phyloP scores from a whole-genome alignment of 1,140 invertebrate species.

The Halesus radiatus region DNA sequence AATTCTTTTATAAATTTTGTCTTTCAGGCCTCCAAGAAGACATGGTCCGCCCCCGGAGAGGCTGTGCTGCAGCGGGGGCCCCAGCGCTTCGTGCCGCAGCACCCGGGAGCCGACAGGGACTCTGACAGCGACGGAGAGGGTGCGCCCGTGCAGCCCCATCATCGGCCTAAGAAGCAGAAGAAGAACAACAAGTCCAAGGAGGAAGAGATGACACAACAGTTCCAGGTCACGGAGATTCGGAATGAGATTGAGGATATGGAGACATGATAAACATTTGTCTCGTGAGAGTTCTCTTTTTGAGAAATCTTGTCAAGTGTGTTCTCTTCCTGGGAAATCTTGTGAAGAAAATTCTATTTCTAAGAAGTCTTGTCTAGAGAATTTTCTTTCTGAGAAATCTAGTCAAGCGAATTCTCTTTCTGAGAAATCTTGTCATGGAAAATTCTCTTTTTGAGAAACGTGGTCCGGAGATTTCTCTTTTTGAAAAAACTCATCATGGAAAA shows the following conservation, averaged over 20 bases:
- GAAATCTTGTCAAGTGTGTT: too few species aligned
- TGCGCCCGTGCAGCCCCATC: conserved; percentile 18
- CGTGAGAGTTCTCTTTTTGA: not conserved
- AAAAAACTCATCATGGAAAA: too few species aligned
- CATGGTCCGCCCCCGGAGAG: conserved; percentile 64
- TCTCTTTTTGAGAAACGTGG: too few species aligned
- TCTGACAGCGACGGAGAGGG: conserved; percentile 68
- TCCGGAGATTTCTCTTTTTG: too few species aligned
- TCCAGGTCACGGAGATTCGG: conserved; percentile 58
- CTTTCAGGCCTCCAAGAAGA: conserved; percentile 52
- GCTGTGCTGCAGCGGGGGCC: conserved; percentile 58
- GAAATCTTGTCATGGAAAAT: too few species aligned
- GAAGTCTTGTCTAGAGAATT: too few species aligned
- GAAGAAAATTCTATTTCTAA: too few species aligned
- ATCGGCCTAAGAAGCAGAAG: conserved; percentile 38
- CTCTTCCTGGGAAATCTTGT: too few species aligned
- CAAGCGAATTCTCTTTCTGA: too few species aligned
- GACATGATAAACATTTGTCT: conserved; percentile 5
- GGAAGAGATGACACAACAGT: conserved; percentile 37
- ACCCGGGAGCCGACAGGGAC: conserved; percentile 72
- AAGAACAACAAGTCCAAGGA: conserved; percentile 40
- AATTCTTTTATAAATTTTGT: not conserved
- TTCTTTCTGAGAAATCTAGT: too few species aligned
- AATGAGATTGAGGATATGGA: conserved; percentile 62
- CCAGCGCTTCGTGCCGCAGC: conserved; percentile 68